Conservation (phyloP, 2,113 vertebrate species). For the Ondatra zibethicus region DNA sequence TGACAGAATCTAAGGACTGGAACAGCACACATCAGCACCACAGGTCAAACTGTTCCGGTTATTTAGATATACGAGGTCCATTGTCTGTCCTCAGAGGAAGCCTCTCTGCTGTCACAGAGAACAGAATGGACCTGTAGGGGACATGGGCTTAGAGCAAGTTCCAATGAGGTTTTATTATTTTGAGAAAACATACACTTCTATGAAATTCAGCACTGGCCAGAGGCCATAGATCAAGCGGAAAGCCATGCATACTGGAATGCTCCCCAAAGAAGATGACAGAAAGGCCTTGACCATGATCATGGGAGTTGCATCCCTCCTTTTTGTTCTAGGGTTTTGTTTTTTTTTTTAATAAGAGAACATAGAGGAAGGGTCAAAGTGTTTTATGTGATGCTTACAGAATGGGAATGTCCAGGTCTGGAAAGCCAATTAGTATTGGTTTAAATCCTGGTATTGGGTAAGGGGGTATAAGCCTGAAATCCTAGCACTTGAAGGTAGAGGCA, state of each 20-base stretch:
- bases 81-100: neutral
- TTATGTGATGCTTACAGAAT: neutral
- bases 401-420: neutral
- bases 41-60: neutral
- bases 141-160: neutral
- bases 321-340: neutral
- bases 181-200: neutral
- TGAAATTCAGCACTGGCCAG: neutral
- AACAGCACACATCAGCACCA: neutral
- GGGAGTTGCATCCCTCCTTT: neutral
- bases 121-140: neutral
- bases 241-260: neutral
- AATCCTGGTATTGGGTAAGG: neutral
- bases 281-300: neutral
- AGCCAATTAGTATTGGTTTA: neutral
- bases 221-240: neutral
- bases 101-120: neutral
- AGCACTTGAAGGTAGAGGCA: neutral
- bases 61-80: neutral
- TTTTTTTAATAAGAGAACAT: neutral
- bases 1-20: neutral
- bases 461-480: neutral
- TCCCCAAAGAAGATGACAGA: neutral
- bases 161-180: neutral
- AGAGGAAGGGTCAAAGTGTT: neutral